Percentiles rank a stretch among this genome's conserved stretches.
phyloP scores from a whole-genome alignment of 1,140 invertebrate species.

The Plutomurus gul region DNA sequence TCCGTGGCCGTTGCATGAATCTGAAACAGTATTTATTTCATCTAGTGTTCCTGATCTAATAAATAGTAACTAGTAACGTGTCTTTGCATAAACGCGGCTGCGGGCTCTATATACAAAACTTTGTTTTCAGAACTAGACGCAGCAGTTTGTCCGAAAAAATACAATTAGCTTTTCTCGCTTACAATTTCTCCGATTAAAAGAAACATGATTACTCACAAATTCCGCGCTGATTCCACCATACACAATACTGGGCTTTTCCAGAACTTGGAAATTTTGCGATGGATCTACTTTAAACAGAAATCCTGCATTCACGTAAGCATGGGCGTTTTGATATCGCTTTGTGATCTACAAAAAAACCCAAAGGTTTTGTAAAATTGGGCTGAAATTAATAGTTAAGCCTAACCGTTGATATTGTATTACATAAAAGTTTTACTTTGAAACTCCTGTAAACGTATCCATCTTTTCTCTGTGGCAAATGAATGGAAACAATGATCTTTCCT shows the following conservation, averaged over 20 bases:
- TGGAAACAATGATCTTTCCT: neutral
- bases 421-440: constrained; percentile 40
- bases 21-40: constrained; percentile 54
- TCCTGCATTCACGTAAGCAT: too few species aligned
- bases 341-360: constrained; percentile 66
- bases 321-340: constrained; percentile 77
- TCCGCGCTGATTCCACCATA: constrained; percentile 71
- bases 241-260: constrained; percentile 63
- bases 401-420: neutral
- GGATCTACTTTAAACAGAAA: constrained; percentile 69
- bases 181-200: too few species aligned
- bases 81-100: too few species aligned
- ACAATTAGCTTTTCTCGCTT: too few species aligned
- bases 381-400: neutral
- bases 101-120: too few species aligned
- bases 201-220: too few species aligned
- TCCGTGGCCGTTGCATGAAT: constrained; percentile 71
- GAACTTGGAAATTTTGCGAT: constrained; percentile 56
- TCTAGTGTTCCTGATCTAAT: neutral
- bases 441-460: neutral
- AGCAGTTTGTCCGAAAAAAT: too few species aligned
- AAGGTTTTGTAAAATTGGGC: neutral
- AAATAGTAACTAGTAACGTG: neutral
- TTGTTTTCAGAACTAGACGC: too few species aligned
- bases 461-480: neutral